Evolutionary conservation across 2,888 invertebrate genomes (phyloP).

Genomic region (Nematopogon swammerdamellus): DNA sequence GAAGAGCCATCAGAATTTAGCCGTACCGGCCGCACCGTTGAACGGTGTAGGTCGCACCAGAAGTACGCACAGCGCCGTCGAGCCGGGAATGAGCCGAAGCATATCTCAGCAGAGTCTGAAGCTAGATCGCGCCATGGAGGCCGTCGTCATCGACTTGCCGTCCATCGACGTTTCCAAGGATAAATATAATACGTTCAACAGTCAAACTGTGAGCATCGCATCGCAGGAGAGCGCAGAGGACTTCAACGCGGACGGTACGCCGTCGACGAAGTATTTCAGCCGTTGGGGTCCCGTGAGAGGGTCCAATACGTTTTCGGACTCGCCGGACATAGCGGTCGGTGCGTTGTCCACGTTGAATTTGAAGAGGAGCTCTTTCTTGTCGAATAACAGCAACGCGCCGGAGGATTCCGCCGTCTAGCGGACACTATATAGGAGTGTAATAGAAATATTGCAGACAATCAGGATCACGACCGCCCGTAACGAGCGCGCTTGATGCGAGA

Average conservation of each 20-base stretch:
- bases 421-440: too few species aligned
- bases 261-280: conserved; percentile 22
- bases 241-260: conserved; percentile 14
- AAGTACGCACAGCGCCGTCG: conserved; percentile 11
- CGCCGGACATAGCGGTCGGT: conserved; percentile 29
- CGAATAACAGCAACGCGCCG: conserved; percentile 20
- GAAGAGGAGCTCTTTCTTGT: conserved; percentile 18
- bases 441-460: too few species aligned
- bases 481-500: too few species aligned
- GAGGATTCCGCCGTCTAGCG: conserved; percentile 29
- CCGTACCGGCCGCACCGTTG: not conserved
- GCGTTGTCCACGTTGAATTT: conserved; percentile 40
- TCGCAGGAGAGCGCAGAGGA: conserved; percentile 19
- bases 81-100: conserved; percentile 24
- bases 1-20: not conserved
- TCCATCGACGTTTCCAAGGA: conserved; percentile 24
- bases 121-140: conserved; percentile 38
- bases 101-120: conserved; percentile 40
- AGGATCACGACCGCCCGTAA: too few species aligned
- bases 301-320: conserved; percentile 44
- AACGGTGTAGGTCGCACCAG: conserved; percentile 24
- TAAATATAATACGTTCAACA: conserved; percentile 26
- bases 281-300: conserved; percentile 50
- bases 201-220: conserved; percentile 19
- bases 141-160: conserved; percentile 40